Evolutionary conservation across 2,797 vertebrate genomes (phyloP), one percentile per base, ranked within the genome.

Genomic region (Falco columbarius): DNA sequence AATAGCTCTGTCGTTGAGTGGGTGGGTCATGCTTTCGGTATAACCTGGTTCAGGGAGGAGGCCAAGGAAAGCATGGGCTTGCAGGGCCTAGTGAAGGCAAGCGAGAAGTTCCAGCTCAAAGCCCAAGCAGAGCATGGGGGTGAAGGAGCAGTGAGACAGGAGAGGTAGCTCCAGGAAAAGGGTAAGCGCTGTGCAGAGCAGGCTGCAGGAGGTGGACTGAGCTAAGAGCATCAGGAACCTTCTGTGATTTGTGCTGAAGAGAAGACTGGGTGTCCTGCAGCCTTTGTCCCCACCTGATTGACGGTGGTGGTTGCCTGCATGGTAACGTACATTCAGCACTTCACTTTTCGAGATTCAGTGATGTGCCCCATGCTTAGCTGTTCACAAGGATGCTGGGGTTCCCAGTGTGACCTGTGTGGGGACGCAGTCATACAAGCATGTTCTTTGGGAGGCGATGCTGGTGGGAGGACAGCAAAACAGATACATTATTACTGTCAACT

Each of bases 281-380:
- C 36, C 34, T 46, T 29, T 8, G 2, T 42, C 58, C 34, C 27
- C 32, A 32, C 29, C 29, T 44, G 56, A 17, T 4, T 75, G 63
- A 47, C 1, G 1, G n/a, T 56, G 29, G 52, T n/a, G 3, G 13
- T 14, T 62, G 30, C 67, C 56, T 73, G 61, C 29, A 1, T 32
- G 67, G n/a, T 38, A 44, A 68, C 1, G 0, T n/a, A 24, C 7
- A 1, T 30, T n/a, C 30, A 0, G 0, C 29, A 24, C 65, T 76
- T 67, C 1, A 7, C 7, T n/a, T 88, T 77, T 54, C 2, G 47
- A 20, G 38, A 40, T 79, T 65, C 66, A 38, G 27, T 32, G 85
- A 6, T 10, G 6, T 29, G 26, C 26, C 54, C 20, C 19, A 27
- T 0, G 0, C 9, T 15, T 3, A 14, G 27, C 36, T 47, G 18